A percentile compares a stretch with the other conserved stretches of the same genome.
Evolutionary conservation across 2,797 vertebrate genomes (phyloP).

Genomic region (Artibeus lituratus): DNA sequence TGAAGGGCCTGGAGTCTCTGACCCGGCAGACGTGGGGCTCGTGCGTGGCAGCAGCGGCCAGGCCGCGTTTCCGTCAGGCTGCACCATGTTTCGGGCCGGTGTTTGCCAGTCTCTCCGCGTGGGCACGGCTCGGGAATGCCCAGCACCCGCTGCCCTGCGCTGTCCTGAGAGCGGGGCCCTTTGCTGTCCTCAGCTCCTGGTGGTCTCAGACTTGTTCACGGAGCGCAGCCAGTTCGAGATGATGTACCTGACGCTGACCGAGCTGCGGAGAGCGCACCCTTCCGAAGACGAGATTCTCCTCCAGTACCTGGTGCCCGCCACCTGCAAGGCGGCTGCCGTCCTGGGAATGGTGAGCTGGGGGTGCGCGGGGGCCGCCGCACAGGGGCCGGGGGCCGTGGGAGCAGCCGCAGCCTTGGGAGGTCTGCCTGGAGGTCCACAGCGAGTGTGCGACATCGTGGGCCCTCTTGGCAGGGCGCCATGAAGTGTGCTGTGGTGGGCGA

Average conservation of each 20-base stretch:
- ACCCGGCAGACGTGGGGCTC: fast-evolving
- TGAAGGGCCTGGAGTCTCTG: background rate
- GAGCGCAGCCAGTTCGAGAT: conserved; percentile 98
- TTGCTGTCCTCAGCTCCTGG: conserved; percentile 88
- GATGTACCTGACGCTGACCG: conserved; percentile 95
- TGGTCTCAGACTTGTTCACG: conserved; percentile 98
- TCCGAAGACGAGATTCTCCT: conserved; percentile 96
- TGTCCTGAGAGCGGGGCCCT: background rate
- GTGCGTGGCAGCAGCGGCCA: fast-evolving
- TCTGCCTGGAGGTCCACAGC: no score
- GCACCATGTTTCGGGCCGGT: fast-evolving
- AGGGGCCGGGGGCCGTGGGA: fast-evolving
- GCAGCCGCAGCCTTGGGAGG: background rate
- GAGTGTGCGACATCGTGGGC: background rate
- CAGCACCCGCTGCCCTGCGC: fast-evolving
- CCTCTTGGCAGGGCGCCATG: fast-evolving
- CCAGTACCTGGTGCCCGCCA: conserved; percentile 96
- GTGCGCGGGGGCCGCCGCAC: fast-evolving
- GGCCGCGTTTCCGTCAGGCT: fast-evolving
- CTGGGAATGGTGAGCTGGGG: conserved; percentile 93
- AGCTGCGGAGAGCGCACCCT: conserved; percentile 94
- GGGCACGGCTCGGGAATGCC: background rate
- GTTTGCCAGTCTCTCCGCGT: fast-evolving
- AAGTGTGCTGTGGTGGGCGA: fast-evolving
- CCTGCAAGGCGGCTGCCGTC: conserved; percentile 97